Evolutionary conservation across 2,888 invertebrate species (phyloP), one percentile per base, ranked within the genome.

Genomic region (Nymphalis polychloros): DNA sequence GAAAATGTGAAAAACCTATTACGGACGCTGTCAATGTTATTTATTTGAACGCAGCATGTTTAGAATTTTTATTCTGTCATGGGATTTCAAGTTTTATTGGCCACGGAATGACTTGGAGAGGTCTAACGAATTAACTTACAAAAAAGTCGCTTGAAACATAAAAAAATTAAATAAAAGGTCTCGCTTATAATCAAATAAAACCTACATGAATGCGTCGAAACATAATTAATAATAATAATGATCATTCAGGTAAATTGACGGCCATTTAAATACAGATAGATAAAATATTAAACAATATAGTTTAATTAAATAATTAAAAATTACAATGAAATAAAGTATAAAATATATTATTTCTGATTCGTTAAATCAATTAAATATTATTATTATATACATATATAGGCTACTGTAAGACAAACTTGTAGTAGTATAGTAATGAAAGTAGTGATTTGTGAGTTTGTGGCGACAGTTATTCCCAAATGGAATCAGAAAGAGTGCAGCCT

Each of bases 401-500:
- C n/a, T 60, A 60, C 23, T 23, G n/a, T 48, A 10, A 10, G n/a
- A 60, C 20, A 16, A 59, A 63, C 61, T 48, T 63, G 63, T 57
- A 57, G 64, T 63, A 55, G 72, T 70, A 70, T 78, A 79, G 77
- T 81, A 89, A 90, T 89, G 90, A 89, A 89, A 89, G 86, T 87
- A 84, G 84, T 88, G 90, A 90, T 90, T 90, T 90, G 90, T 87
- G 88, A 85, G 88, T 86, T 84, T 86, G 84, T 84, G 86, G 85
- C 86, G 89, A 88, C 87, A 82, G 85, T 85, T 85, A 90, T 91
- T 92, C 92, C 92, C 92, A 88, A 86, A 90, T 91, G 92, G 90
- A 92, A 92, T 92, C 92, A 92, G 80, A 84, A 89, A 86, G 88
- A 91, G 91, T 92, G 90, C 91, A 87, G 82, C 78, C 77, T 71